Base-by-base conservation (phyloP, 2,797 vertebrate genomes). In the Tangara arthus region DNA sequence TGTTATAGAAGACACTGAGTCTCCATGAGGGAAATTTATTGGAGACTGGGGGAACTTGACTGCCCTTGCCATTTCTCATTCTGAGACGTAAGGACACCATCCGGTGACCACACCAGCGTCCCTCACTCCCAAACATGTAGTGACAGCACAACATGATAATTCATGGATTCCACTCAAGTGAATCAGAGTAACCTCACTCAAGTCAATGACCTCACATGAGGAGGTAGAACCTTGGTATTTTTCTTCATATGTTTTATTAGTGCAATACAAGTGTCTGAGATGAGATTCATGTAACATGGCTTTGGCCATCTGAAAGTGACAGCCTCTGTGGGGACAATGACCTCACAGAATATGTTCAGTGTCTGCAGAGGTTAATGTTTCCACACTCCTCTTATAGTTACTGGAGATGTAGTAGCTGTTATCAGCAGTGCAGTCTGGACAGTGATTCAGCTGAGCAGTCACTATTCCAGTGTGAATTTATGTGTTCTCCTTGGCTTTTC, bases 141-240 rank as follows among this genome's bases (percentile, higher is more conserved):
- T 42, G 71, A 52, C 32, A 88, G 30, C 34, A n/a, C 15, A 66
- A 80, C 23, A 28, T 47, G 46, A 49, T 42, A 57, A 87, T 77
- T 82, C n/a, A 41, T 64, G 12, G 82, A 39, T 83, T 78, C 24
- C 20, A 39, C 34, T 53, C 9, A 3, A 41, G 12, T 39, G 22
- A 76, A 56, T 53, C 56, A 50, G 24, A 73, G 19, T 49, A 56
- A 52, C 32, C 44, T 66, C 41, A 37, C 15, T 41, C 19, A 47
- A 56, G 22, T 35, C 42, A 59, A 55, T 44, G 26, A 72, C 79
- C 6, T 8, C 0, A 0, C 21, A 35, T 5, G 6, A 77, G 27
- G 60, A 76, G 27, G 46, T 10, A 15, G 24, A 91, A 65, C 47
- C 11, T 14, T 15, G 30, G 2, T 21, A 34, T 61, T 85, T 90